These are phyloP conservation scores for Prenolepis imparis DNA, from an alignment of 2,888 invertebrate genomes.

Conservation along the genomic window DNA sequence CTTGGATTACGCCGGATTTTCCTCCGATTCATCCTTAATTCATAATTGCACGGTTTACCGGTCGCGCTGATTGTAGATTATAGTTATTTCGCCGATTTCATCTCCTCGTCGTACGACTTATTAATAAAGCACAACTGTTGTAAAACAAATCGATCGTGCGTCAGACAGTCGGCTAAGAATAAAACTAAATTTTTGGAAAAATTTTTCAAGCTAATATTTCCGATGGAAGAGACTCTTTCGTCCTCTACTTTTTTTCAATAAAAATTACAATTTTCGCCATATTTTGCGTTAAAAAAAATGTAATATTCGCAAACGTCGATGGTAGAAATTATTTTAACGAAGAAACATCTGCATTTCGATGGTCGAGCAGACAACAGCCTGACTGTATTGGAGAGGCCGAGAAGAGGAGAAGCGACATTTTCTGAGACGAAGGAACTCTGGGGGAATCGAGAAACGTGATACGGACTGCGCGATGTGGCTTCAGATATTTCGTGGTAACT, in stretches of 20 bases:
- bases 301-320: background rate
- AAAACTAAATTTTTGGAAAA: background rate
- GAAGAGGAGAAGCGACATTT: conserved; percentile 25
- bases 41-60: conserved; percentile 81
- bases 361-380: background rate
- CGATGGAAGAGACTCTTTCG: background rate
- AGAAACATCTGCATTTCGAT: background rate
- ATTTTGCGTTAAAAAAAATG: background rate
- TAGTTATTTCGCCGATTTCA: conserved; percentile 75
- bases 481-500: conserved; percentile 64
- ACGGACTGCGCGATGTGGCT: conserved; percentile 46
- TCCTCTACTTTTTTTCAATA: background rate
- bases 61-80: conserved; percentile 84
- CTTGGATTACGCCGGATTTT: conserved; percentile 58
- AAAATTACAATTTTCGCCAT: background rate
- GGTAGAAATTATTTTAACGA: background rate
- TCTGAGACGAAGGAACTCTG: conserved; percentile 30
- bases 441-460: conserved; percentile 48
- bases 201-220: background rate
- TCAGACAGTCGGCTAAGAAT: background rate
- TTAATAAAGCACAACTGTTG: conserved; percentile 57
- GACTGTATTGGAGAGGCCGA: background rate
- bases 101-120: conserved; percentile 49
- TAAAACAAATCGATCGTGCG: conserved; percentile 16
- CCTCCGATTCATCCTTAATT: conserved; percentile 74